Evolutionary conservation across 2,113 vertebrate species (phyloP).

Genomic region (Brachypodius melanocephalos): DNA sequence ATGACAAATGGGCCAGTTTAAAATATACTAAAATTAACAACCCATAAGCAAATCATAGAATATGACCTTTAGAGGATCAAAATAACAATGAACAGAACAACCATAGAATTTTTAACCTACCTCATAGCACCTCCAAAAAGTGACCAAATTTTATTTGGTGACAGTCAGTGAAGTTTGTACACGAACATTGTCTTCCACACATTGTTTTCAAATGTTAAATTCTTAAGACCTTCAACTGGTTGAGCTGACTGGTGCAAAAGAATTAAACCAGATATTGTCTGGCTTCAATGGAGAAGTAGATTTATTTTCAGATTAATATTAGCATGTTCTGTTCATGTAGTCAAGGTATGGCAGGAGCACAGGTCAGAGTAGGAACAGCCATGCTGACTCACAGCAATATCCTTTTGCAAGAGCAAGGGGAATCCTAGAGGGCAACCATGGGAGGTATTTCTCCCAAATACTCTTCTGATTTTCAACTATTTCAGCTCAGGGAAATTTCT

Average conservation of each 20-base stretch:
- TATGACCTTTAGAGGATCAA: background rate
- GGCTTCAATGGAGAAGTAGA: background rate
- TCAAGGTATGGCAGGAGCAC: background rate
- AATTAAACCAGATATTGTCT: background rate
- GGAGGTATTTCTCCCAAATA: background rate
- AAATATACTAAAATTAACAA: background rate
- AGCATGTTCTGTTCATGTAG: background rate
- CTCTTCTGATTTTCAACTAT: background rate
- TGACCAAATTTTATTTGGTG: background rate
- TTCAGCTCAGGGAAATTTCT: background rate
- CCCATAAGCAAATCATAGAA: background rate
- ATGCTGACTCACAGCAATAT: background rate
- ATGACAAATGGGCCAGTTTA: background rate
- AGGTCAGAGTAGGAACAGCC: background rate
- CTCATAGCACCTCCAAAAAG: background rate
- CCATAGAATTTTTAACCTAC: background rate
- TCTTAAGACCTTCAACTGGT: background rate
- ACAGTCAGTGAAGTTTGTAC: background rate
- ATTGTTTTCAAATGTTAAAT: background rate
- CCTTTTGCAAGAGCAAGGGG: background rate
- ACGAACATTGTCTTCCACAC: background rate
- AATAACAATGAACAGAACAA: background rate
- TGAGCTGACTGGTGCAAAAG: background rate
- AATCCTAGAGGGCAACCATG: background rate
- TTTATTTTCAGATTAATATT: background rate